phyloP scores from a whole-genome alignment of 2,888 invertebrate genomes.

The Platerodrilus igneus region DNA sequence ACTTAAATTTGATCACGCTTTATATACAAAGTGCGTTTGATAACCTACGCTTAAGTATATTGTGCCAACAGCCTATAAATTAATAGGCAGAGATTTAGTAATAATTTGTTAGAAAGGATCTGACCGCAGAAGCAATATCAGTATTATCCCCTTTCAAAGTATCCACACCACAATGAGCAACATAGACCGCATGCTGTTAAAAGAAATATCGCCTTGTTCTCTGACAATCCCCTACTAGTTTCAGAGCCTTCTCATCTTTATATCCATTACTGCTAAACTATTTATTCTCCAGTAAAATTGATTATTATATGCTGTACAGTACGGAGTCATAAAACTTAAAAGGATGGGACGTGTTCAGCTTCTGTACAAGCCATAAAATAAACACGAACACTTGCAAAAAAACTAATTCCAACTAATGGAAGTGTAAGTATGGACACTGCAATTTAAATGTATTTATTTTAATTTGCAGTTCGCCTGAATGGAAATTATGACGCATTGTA shows the following conservation, averaged over 20 bases:
- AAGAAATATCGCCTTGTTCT: conserved; percentile 16
- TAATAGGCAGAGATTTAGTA: too few relatives aligned
- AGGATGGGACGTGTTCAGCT: background rate
- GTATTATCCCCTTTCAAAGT: conserved; percentile 13
- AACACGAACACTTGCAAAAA: conserved; percentile 33
- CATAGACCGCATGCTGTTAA: conserved; percentile 9
- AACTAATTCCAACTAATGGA: conserved; percentile 43
- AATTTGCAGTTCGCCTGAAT: too few relatives aligned
- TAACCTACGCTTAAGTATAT: too few relatives aligned
- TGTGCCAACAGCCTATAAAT: too few relatives aligned
- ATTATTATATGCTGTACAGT: conserved; percentile 3
- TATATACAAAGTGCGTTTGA: too few relatives aligned
- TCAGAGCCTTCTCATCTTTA: conserved; percentile 9
- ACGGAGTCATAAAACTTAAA: conserved; percentile 1
- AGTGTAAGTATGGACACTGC: conserved; percentile 43
- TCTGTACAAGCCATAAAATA: conserved; percentile 23
- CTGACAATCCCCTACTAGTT: conserved; percentile 14
- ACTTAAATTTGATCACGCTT: too few relatives aligned
- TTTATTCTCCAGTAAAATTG: background rate
- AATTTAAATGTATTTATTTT: too few relatives aligned
- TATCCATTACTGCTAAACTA: background rate
- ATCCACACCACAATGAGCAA: conserved; percentile 14
- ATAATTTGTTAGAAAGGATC: too few relatives aligned
- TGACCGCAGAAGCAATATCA: conserved; percentile 13
- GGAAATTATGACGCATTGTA: too few relatives aligned